Conservation (phyloP, 2,888 invertebrate genomes). For the Drosophila hamatofila region DNA sequence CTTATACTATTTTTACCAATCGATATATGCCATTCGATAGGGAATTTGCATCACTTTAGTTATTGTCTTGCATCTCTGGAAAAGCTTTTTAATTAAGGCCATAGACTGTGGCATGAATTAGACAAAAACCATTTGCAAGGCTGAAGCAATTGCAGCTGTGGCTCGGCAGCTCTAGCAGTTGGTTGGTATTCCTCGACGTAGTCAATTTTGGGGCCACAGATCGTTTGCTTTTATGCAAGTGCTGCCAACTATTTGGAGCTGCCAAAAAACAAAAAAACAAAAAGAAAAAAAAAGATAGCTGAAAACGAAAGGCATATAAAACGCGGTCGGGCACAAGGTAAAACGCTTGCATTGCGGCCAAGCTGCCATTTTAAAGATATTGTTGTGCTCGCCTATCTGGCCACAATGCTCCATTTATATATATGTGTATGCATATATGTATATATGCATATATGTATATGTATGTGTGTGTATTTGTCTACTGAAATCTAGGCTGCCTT, state of each 20-base stretch:
- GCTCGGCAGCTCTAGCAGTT: conserved; percentile 3
- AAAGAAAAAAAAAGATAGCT: conserved; percentile 10
- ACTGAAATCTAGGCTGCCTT: conserved; percentile 59
- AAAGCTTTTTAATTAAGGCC: conserved; percentile 54
- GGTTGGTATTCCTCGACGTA: conserved; percentile 4
- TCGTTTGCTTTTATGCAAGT: conserved; percentile 35
- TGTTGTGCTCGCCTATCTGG: conserved; percentile 41
- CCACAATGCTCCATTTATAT: conserved; percentile 17
- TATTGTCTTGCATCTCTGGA: conserved; percentile 10
- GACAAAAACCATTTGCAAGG: conserved; percentile 18
- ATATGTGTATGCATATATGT: not conserved
- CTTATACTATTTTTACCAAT: conserved; percentile 9
- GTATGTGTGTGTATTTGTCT: conserved; percentile 27
- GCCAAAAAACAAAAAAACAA: conserved; percentile 46
- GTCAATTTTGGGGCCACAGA: conserved; percentile 34
- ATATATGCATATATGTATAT: conserved; percentile 18
- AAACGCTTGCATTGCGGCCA: conserved; percentile 59
- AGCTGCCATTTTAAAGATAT: conserved; percentile 62
- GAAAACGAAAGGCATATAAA: conserved; percentile 12
- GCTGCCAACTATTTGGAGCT: conserved; percentile 48
- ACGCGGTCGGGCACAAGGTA: conserved; percentile 42
- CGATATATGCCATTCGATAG: conserved; percentile 29
- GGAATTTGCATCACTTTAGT: not conserved
- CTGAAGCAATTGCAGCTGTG: conserved; percentile 13
- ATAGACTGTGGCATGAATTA: conserved; percentile 40